Percentiles rank a stretch among this genome's conserved stretches.
These are phyloP conservation scores for Ctenopoma multispine DNA, from an alignment of 2,797 vertebrate species.

Conservation along the genomic window DNA sequence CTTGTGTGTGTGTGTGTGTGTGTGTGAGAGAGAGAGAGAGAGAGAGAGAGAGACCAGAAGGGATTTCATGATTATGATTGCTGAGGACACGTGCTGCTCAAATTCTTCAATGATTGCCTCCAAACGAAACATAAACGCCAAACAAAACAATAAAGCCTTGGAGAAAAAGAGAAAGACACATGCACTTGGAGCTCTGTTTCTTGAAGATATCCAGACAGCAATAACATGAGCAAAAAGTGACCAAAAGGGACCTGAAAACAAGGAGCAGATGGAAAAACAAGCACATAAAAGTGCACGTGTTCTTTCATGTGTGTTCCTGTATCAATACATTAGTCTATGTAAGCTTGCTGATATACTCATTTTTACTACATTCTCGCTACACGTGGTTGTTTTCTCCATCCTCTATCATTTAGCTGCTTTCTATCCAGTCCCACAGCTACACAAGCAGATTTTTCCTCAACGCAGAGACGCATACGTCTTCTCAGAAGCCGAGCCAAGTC, in stretches of 20 bases:
- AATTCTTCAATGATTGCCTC: conserved; percentile 75
- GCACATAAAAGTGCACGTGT: conserved; percentile 49
- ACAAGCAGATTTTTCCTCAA: neutral
- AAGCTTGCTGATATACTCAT: conserved; percentile 1
- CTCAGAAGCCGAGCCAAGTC: conserved; percentile 44
- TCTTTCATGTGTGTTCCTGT: conserved; percentile 40
- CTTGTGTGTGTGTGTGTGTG: conserved; percentile 16
- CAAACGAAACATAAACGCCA: conserved; percentile 70
- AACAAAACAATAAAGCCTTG: conserved; percentile 72
- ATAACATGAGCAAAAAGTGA: conserved; percentile 70
- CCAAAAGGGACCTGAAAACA: conserved; percentile 74
- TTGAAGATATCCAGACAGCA: conserved; percentile 80
- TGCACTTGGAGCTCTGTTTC: conserved; percentile 55
- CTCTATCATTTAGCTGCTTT: neutral
- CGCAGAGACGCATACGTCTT: conserved; percentile 2
- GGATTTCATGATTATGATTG: conserved; percentile 78
- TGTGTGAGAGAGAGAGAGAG: conserved; percentile 19
- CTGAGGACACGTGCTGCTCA: conserved; percentile 73
- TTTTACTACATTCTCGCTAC: neutral
- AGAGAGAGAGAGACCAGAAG: conserved; percentile 45
- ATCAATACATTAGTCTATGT: conserved; percentile 28
- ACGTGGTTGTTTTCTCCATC: neutral
- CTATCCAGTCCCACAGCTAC: neutral
- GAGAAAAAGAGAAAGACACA: conserved; percentile 40
- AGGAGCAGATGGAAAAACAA: conserved; percentile 76